Evolutionary conservation across 1,140 invertebrate genomes (phyloP), one percentile per base, ranked within the genome.

Genomic region (Orius insidiosus): DNA sequence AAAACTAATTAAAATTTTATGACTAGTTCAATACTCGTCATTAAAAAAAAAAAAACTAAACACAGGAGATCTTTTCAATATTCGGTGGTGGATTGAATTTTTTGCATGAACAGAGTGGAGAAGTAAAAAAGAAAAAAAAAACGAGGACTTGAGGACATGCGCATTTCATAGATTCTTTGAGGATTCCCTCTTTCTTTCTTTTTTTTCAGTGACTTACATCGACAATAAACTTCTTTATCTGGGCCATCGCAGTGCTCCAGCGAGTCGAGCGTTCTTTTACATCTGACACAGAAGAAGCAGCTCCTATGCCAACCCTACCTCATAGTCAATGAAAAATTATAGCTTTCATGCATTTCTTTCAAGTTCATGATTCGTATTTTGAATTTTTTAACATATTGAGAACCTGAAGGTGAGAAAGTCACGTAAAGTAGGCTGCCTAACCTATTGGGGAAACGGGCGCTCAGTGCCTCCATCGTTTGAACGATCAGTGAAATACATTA

Each of bases 241-340:
- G 90, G 88, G 58, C 80, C 83, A 66, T 94, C 88, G 69, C 85
- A 89, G 67, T 87, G 80, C 64, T 81, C 82, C 54, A 84, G 87
- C 51, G 89, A 94, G 67, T 96, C 90, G 62, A 96, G 72, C 62
- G 80, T 77, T 69, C 87, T 83, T 59, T 79, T 78, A 71, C 93
- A 96, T 63, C 74, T 71, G 64, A 76, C 72, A 70, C 87, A 92
- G 67, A 82, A 83, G 74, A 85, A 92, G 73, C 87, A 90, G 65
- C 73, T 68, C 68, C 75, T 85, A 72, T 90, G 86, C 78, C 84
- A 90, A 58, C 72, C 78, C 85, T 88, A 73, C 59, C 32, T 39
- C 48, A 50, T 50, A 50, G 41, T 33, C 47, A 50, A n/a, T 38
- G 36, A 49, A 43, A 31, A 48, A 24, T 24, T 4, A 24, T 24